Evolutionary conservation across 2,888 invertebrate species (phyloP), one percentile per base, ranked within the genome.

Genomic region (Aleiodes testaceus): DNA sequence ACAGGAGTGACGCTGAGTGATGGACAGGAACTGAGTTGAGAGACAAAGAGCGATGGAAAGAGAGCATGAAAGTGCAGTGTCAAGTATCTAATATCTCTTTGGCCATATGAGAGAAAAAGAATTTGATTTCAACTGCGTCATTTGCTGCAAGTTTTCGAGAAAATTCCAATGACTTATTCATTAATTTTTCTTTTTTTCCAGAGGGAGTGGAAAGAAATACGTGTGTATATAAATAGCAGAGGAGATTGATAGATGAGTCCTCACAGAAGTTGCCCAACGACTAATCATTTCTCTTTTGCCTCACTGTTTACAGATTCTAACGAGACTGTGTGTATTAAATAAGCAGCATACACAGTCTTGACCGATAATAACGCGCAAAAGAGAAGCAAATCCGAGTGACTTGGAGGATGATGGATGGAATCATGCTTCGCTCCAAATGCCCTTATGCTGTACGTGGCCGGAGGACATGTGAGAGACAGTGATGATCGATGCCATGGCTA

Each of bases 401-500:
- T 36, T 36, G 36, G 36, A 78, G 80, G 79, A 86, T 85, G 85
- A 86, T 84, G 82, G 85, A 86, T 85, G 83, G 78, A 82, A 77
- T 22, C 78, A 74, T 72, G 76, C 75, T 77, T 77, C 75, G 76
- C 70, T 70, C 75, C 59, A 67, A 72, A 66, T 75, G 73, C 72
- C 73, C 59, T 36, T 42, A 42, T 75, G 75, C 69, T 70, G 74
- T 78, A 72, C 75, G 80, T 76, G 78, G 79, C 80, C 75, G 82
- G 82, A 86, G 42, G 59, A 83, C 85, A 82, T 82, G 47, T 18
- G 59, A 53, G 80, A 83, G 84, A 84, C 83, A 79, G 79, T 81
- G 85, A 85, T 86, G 86, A 87, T 87, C 86, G 86, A 87, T 86
- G 86, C 80, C 5, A 42, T 49, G 59, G 78, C 78, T 77, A 78